Evolutionary conservation across 2,113 vertebrate genomes (phyloP), one percentile per base, ranked within the genome.

Genomic region (Tricholaema leucomelas): DNA sequence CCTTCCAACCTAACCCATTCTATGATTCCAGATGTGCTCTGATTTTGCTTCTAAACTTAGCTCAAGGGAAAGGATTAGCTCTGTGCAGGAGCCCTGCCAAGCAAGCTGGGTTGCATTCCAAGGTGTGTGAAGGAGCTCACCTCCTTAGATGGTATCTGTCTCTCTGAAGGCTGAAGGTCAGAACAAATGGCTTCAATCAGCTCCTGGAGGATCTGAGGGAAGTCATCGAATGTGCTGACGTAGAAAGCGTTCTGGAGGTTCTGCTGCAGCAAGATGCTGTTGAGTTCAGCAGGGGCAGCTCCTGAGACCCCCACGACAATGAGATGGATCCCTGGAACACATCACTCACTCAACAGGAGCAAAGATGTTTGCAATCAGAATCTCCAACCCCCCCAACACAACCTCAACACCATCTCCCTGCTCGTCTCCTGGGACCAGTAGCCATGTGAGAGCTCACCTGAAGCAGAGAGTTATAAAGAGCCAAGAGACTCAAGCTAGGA

Each of bases 201-300:
- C 63, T 99, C 98, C 80, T 85, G 96, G 69, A 99, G 98, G 36
- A 99, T 97, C 12, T 97, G 96, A 2, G 98, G 96, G 54, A 99
- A 97, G 87, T 98, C 98, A 0, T 98, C 97, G 4, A 99, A 99
- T 4, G 98, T 97, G 35, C 93, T 93, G 40, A 97, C 87, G 2
- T 97, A 98, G 97, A 99, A 99, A 87, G 98, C 56, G 0, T 98
- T 97, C 93, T 97, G 97, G 88, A 98, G 98, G 87, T 94, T 97
- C 83, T 97, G 95, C 36, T 98, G 97, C 31, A 98, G 92, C 28
- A 97, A 92, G 19, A 99, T 98, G 91, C 86, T 97, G 84, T 92
- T 97, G 78, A 99, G 96, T 93, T 99, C 98, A 44, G 94, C n/a
- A 0, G 97, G 90, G 58, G 99, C 98, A 31, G 99, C 98, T 46